Conservation (phyloP, 2,797 vertebrate genomes). For the Rousettus madagascariensis region DNA sequence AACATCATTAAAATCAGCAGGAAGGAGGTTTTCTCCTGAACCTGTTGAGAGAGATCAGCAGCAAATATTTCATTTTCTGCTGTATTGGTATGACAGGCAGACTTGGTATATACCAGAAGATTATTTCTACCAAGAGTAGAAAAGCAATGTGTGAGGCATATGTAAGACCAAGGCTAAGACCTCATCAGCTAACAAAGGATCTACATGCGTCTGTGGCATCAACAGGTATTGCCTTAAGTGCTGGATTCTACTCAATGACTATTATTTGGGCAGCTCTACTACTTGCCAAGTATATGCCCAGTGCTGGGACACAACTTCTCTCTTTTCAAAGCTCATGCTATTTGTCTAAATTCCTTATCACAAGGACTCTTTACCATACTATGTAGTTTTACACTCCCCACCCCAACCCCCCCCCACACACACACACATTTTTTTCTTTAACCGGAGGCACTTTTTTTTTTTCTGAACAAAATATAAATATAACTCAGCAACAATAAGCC, state of each 20-base stretch:
- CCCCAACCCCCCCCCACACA: not conserved
- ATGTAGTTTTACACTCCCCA: not conserved
- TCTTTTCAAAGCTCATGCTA: not conserved
- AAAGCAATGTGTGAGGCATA: not conserved
- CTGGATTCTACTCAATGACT: not conserved
- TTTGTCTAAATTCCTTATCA: not conserved
- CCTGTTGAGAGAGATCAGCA: not conserved
- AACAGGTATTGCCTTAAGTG: not conserved
- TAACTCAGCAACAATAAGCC: not conserved
- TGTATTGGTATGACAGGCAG: not conserved
- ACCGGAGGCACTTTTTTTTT: not conserved
- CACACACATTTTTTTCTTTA: not conserved
- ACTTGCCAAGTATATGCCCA: not conserved
- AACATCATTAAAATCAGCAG: slow-evolving; percentile 57
- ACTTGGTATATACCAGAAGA: not conserved
- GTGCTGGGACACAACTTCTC: not conserved
- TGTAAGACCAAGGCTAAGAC: not conserved
- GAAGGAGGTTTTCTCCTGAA: slow-evolving; percentile 21
- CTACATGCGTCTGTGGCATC: not conserved
- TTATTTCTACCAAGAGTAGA: not conserved
- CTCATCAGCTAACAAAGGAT: not conserved
- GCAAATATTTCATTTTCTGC: slow-evolving; percentile 36
- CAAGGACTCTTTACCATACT: not conserved
- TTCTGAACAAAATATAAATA: not conserved
- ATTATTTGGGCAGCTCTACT: not conserved